phyloP scores from a whole-genome alignment of 2,113 vertebrate genomes.

The Cyanistes caeruleus region DNA sequence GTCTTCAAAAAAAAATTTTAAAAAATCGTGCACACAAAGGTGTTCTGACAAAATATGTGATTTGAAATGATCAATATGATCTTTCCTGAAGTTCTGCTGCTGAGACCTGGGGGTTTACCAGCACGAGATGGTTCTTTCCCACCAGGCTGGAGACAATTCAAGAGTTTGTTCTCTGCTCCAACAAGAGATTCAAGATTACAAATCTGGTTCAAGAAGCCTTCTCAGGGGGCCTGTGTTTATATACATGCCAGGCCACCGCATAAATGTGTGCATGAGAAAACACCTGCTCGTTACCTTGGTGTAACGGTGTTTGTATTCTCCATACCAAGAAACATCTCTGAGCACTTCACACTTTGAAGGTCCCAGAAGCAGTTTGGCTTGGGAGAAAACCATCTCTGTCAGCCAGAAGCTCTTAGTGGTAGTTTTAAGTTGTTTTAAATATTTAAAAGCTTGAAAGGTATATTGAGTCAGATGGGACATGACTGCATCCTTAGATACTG shows the following conservation, averaged over 20 bases:
- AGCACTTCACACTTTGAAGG: neutral
- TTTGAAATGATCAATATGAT: neutral
- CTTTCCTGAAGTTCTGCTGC: neutral
- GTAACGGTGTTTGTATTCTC: neutral
- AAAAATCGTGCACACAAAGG: neutral
- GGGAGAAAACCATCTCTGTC: neutral
- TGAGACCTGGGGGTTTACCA: neutral
- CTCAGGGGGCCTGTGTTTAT: neutral
- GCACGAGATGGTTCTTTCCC: neutral
- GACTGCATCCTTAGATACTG: neutral
- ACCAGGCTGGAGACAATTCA: neutral
- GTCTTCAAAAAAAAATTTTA: neutral
- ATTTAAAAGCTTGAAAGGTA: neutral
- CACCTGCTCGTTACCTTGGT: neutral
- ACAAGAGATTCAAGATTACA: neutral
- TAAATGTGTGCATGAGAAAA: neutral
- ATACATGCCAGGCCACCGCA: accelerated
- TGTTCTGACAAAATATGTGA: neutral
- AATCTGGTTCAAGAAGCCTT: neutral
- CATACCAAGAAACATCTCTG: neutral
- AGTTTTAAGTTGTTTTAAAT: neutral
- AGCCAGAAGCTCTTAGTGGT: neutral
- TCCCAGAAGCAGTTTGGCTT: neutral
- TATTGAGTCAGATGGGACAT: neutral
- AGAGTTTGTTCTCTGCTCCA: neutral